Base-by-base conservation (phyloP, 1,140 invertebrate species). In the Drosophila miranda region DNA sequence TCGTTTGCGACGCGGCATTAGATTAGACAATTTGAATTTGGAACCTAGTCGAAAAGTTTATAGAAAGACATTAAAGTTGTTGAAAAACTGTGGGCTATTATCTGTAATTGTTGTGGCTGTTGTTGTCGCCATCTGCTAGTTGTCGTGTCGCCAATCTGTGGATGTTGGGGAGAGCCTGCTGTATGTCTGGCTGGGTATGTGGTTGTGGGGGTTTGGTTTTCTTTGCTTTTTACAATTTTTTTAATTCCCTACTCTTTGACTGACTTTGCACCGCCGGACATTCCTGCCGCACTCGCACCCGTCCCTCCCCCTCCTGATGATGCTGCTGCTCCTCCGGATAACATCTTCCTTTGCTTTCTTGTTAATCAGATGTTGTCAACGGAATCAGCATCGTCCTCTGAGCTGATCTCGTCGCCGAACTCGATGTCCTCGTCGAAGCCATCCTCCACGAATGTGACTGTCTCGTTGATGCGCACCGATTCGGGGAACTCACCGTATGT, bases 401-500 rank as follows among this genome's bases (percentile, higher is more conserved):
- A 96, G 90, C 95, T 96, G 88, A 96, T 95, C 91, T 97, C 96
- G 93, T 98, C 97, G 76, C 96, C 97, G 82, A 98, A 98, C 91
- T 98, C 96, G 92, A 98, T 98, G 89, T 98, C 97, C 92, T 98
- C 97, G 92, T 98, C 97, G 84, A 97, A 95, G 75, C 96, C 97
- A 92, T 98, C 97, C 89, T 98, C 97, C 67, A 97, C 96, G 91
- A 98, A 98, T 58, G 96, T 97, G 77, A 97, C 96, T 69, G 96
- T 97, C 79, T 98, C 97, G 90, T 98, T 98, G 93, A 98, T 97
- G 91, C 97, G 96, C 78, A 98, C 96, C 89, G 97, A 97, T 94
- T 99, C 98, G 71, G 99, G 99, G 92, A 99, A 97, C 94, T 99
- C 98, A 88, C 98, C 98, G 90, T 99, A 99, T 23, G 98, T 98